Base-by-base conservation (phyloP, 2,797 vertebrate species). In the Emys orbicularis region DNA sequence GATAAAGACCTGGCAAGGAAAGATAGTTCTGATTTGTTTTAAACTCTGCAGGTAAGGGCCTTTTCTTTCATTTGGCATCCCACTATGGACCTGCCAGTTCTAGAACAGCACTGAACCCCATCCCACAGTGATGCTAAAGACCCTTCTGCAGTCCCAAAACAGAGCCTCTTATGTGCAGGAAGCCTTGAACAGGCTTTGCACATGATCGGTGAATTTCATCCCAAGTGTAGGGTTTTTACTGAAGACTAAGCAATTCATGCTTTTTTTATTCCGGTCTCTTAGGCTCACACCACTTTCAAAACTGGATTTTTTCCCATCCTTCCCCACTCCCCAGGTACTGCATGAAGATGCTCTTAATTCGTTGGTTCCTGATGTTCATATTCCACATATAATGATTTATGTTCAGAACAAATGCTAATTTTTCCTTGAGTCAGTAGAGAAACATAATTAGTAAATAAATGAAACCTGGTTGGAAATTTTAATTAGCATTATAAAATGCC, bases 391-490 rank as follows among this genome's bases (percentile, higher is more conserved):
- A 61, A 91, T 88, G 81, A 94, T 84, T 85, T 92, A 85, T 72
- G 44, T 54, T 29, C 25, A 91, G 84, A 88, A 79, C 10, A 57
- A 89, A 79, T 77, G 54, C 23, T 77, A 27, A 41, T 80, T 90
- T 61, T 68, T 74, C 54, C 53, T 90, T n/a, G 49, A 86, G 79
- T 79, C 79, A 76, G 76, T 59, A 87, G n/a, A 93, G 84, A 86
- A 94, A 89, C 37, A 85, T 92, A 93, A 93, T 90, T 79, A 87
- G 82, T 83, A 92, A 91, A 96, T 72, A 92, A 89, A 87, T 76
- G 27, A 68, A 95, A 82, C n/a, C 56, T 82, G 79, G 52, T 54
- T 88, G 68, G 80, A 92, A 92, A 86, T 77, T 49, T 93, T 72
- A 95, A 86, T 74, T 68, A 76, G 52, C 37, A 61, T 81, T 83